Percentiles rank a stretch among this genome's conserved stretches.
These are phyloP conservation scores for Characodon lateralis DNA, from an alignment of 2,797 vertebrate species.

Conservation along the genomic window DNA sequence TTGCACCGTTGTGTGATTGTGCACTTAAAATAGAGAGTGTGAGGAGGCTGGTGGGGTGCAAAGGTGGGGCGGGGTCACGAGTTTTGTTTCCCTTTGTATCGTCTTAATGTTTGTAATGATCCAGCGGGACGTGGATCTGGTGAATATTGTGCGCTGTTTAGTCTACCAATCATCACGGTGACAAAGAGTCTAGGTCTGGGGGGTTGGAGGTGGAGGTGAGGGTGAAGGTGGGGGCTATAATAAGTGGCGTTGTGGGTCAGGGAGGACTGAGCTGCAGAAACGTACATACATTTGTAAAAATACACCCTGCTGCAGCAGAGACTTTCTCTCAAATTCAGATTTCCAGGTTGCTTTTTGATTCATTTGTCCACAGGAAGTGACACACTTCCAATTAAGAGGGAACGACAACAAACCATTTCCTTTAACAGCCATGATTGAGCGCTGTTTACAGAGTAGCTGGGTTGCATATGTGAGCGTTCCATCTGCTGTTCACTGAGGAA, in stretches of 20 bases:
- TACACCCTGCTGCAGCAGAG: constrained; percentile 14
- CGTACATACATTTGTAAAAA: constrained; percentile 22
- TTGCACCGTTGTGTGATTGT: constrained; percentile 33
- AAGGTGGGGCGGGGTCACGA: constrained; percentile 43
- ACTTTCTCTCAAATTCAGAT: constrained; percentile 7
- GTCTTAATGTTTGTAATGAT: constrained; percentile 71
- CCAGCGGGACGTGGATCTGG: constrained; percentile 71
- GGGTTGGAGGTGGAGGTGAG: constrained; percentile 27
- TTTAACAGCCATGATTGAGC: constrained; percentile 20
- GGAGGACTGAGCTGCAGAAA: constrained; percentile 13
- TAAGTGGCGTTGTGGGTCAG: constrained; percentile 52
- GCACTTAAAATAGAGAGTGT: constrained; percentile 62
- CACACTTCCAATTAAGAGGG: constrained; percentile 32
- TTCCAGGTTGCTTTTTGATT: constrained; percentile 29
- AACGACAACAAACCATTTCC: constrained; percentile 29
- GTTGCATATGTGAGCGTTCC: constrained; percentile 8
- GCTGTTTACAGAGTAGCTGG: constrained; percentile 21
- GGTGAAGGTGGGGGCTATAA: constrained; percentile 40
- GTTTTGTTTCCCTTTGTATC: constrained; percentile 61
- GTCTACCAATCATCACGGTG: constrained; percentile 94
- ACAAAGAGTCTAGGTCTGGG: constrained; percentile 87
- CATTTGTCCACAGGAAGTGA: constrained; percentile 43
- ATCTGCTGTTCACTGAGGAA: background rate
- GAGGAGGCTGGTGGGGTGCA: constrained; percentile 19
- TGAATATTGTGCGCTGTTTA: constrained; percentile 88